Conservation (phyloP, 1,140 invertebrate species). For the Lasaia peninsularis region DNA sequence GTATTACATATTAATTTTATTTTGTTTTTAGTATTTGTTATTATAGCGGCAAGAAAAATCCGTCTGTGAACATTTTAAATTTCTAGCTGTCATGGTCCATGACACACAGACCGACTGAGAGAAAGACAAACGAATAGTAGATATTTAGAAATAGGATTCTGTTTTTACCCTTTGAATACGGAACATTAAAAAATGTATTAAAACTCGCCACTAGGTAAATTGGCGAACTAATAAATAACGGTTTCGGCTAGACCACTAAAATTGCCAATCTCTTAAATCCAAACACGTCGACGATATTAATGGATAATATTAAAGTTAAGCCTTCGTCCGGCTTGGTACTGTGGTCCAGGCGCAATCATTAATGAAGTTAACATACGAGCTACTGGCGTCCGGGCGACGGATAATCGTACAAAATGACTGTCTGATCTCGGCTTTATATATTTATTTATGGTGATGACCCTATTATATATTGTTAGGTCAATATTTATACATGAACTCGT, state of each 20-base stretch:
- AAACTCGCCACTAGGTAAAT: background rate
- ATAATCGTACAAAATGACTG: constrained; percentile 71
- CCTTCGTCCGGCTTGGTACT: constrained; percentile 22
- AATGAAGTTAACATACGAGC: constrained; percentile 65
- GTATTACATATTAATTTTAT: no score
- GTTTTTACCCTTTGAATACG: no score
- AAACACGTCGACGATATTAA: constrained; percentile 21
- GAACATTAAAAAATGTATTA: no score
- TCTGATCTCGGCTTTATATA: constrained; percentile 32
- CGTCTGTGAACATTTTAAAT: no score
- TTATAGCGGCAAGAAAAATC: no score
- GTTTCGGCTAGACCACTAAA: constrained; percentile 6
- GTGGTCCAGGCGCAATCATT: constrained; percentile 44
- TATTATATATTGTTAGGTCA: background rate
- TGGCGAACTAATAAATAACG: background rate
- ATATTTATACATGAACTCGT: background rate
- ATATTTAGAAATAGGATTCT: no score
- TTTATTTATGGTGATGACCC: constrained; percentile 20
- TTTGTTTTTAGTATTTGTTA: no score
- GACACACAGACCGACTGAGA: no score
- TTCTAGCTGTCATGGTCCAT: no score
- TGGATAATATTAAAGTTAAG: constrained; percentile 37
- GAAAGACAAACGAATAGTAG: no score
- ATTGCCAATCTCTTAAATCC: constrained; percentile 8
- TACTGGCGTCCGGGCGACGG: constrained; percentile 59